phyloP scores from a whole-genome alignment of 2,113 vertebrate genomes.

The Amphiprion percula region DNA sequence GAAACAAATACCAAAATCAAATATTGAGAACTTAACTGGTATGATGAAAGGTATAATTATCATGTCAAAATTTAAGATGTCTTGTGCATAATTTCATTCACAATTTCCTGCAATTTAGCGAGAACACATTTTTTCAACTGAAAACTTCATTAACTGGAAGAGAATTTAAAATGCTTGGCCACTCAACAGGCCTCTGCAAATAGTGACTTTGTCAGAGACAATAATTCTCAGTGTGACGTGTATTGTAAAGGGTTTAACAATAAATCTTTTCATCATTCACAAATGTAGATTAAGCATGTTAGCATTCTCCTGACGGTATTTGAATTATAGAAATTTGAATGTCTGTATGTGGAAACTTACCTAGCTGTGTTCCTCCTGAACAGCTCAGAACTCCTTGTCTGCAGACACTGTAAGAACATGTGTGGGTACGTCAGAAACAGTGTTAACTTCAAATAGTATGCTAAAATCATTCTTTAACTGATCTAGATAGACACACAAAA shows the following conservation, averaged over 20 bases:
- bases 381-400: constrained; percentile 86
- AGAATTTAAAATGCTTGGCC: no score
- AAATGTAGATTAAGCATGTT: not conserved
- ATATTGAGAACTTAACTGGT: not conserved
- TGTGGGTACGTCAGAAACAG: not conserved
- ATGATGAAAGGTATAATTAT: not conserved
- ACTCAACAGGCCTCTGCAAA: no score
- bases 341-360: constrained; percentile 37
- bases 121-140: not conserved
- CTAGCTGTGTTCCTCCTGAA: constrained; percentile 73
- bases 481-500: no score
- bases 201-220: no score
- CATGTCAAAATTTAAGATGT: not conserved
- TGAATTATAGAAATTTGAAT: no score
- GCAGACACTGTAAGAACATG: constrained; percentile 85
- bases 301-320: no score
- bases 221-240: no score
- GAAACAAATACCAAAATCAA: not conserved
- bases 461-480: not conserved
- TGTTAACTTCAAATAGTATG: not conserved
- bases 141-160: not conserved
- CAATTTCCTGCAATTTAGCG: no score
- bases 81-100: not conserved
- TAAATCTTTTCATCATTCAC: no score
- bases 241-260: no score